Evolutionary conservation across 2,888 invertebrate species (phyloP).

Genomic region (Apamea crenata): DNA sequence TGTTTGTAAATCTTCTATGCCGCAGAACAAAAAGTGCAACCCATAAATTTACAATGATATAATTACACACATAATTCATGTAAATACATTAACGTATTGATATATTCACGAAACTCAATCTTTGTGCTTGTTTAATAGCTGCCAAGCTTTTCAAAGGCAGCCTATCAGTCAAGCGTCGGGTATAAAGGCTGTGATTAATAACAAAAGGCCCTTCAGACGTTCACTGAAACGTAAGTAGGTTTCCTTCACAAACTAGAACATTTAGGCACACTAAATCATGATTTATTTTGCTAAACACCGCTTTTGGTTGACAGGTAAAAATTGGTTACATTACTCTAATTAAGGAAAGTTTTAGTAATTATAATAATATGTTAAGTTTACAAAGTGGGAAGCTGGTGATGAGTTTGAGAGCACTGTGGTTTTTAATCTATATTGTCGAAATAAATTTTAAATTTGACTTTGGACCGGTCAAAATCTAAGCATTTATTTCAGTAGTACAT

Average conservation of each 20-base stretch:
- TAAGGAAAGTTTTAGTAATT: neutral
- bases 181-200: conserved; percentile 43
- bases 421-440: no score
- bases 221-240: conserved; percentile 12
- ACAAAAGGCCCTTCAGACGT: conserved; percentile 12
- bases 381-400: no score
- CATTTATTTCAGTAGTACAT: no score
- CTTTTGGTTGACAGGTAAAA: conserved; percentile 13
- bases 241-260: conserved; percentile 15
- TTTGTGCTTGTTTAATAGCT: conserved; percentile 50
- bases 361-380: neutral
- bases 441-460: no score
- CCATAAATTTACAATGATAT: neutral
- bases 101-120: conserved; percentile 34
- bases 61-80: neutral
- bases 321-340: neutral
- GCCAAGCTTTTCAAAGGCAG: conserved; percentile 39
- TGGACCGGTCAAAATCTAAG: no score
- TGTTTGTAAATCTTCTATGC: neutral
- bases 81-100: conserved; percentile 16
- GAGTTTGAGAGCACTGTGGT: no score
- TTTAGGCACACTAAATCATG: conserved; percentile 29
- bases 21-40: neutral
- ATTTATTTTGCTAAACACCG: conserved; percentile 11
- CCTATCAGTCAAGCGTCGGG: conserved; percentile 39